Conservation (phyloP, 2,797 vertebrate genomes). For the Helostoma temminkii region DNA sequence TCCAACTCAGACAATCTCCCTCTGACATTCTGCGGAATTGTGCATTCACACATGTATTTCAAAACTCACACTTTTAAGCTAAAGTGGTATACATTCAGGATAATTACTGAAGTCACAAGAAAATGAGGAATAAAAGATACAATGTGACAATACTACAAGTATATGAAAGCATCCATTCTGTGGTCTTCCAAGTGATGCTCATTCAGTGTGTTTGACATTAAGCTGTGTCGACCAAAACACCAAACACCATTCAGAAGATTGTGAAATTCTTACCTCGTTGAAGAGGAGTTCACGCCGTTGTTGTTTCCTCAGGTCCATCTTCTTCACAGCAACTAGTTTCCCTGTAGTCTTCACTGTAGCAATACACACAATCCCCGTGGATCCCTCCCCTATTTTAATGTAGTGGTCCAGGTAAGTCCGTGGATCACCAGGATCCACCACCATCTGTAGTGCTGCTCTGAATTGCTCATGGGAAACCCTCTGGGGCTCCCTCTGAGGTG, state of each 20-base stretch:
- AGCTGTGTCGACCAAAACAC: too few species aligned
- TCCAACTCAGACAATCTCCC: too few species aligned
- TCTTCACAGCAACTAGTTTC: slow-evolving; percentile 94
- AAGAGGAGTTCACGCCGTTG: slow-evolving; percentile 95
- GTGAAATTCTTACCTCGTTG: slow-evolving; percentile 87
- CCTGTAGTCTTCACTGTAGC: slow-evolving; percentile 91
- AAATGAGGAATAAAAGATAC: too few species aligned
- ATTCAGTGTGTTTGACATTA: too few species aligned
- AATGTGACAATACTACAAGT: too few species aligned
- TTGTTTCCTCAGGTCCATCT: slow-evolving; percentile 97
- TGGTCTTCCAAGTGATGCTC: too few species aligned
- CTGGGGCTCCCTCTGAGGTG: slow-evolving; percentile 91
- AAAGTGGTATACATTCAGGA: too few species aligned
- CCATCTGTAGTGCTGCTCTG: slow-evolving; percentile 93
- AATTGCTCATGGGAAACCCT: slow-evolving; percentile 98
- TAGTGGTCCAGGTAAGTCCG: slow-evolving; percentile 94
- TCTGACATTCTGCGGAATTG: too few species aligned
- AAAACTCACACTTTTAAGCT: too few species aligned
- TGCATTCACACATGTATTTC: too few species aligned
- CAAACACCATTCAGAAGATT: background rate
- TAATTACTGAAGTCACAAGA: too few species aligned
- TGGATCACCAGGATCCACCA: slow-evolving; percentile 95
- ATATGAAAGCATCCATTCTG: too few species aligned
- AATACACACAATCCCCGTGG: slow-evolving; percentile 95
- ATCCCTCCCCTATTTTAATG: slow-evolving; percentile 97